A percentile compares a stretch with the other conserved stretches of the same genome.
These are phyloP conservation scores for Choristoneura fumiferana DNA, from an alignment of 1,140 invertebrate species.

Conservation along the genomic window DNA sequence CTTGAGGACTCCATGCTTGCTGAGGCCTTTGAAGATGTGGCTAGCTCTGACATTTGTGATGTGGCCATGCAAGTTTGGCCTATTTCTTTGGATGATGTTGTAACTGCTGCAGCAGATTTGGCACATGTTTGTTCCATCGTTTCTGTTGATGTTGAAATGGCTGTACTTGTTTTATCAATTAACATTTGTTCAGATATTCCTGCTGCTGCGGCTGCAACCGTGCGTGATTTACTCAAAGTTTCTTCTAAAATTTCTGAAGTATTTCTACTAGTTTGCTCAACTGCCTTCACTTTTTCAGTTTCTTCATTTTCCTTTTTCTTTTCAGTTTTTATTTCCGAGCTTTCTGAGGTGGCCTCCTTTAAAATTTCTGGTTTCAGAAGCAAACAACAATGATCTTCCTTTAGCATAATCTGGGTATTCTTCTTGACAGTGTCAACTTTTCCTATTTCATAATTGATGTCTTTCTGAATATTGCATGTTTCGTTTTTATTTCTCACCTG, in stretches of 20 bases:
- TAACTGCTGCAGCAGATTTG: not conserved
- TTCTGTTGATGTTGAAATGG: not conserved
- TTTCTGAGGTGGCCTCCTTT: slow-evolving; percentile 13
- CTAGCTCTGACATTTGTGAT: slow-evolving; percentile 17
- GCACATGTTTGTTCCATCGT: not conserved
- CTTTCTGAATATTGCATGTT: slow-evolving; percentile 15
- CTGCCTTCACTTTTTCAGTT: not conserved
- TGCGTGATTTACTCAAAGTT: not conserved
- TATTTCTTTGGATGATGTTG: not conserved
- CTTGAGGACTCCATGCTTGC: slow-evolving; percentile 24
- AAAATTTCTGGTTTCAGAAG: slow-evolving; percentile 28
- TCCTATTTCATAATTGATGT: not conserved
- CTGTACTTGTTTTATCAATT: not conserved
- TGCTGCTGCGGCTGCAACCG: not conserved
- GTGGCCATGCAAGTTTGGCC: not conserved
- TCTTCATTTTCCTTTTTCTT: slow-evolving; percentile 16
- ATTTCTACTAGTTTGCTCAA: not conserved
- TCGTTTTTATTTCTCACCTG: not conserved
- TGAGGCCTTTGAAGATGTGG: slow-evolving; percentile 20
- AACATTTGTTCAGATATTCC: not conserved
- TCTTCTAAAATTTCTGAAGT: not conserved
- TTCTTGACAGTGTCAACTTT: slow-evolving; percentile 22
- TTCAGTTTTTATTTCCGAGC: slow-evolving; percentile 3
- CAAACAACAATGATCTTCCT: slow-evolving; percentile 33
- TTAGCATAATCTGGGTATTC: slow-evolving; percentile 21